phyloP scores from a whole-genome alignment of 2,797 vertebrate species.

The Anabacerthia variegaticeps region DNA sequence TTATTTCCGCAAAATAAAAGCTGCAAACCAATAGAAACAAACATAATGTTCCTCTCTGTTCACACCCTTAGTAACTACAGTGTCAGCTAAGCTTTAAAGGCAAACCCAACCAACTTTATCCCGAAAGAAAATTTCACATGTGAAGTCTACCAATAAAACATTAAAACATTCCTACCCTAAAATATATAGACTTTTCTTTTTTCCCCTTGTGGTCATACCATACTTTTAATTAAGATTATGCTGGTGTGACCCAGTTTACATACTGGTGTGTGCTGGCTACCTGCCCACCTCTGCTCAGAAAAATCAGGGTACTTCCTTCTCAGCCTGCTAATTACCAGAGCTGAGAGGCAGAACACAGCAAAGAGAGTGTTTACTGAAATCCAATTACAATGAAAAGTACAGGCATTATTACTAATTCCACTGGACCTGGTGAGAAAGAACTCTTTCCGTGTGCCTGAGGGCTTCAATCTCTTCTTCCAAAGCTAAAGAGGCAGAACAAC shows the following conservation, averaged over 20 bases:
- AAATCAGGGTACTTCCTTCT: slow-evolving; percentile 61
- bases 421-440: background rate
- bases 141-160: background rate
- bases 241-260: slow-evolving; percentile 47
- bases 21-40: background rate
- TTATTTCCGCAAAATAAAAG: background rate
- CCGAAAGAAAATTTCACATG: background rate
- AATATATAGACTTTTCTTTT: background rate
- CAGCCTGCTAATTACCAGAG: slow-evolving; percentile 54
- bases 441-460: background rate
- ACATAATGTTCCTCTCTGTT: background rate
- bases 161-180: background rate
- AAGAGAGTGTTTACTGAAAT: slow-evolving; percentile 31
- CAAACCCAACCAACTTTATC: background rate
- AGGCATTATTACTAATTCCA: background rate
- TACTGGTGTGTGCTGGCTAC: slow-evolving; percentile 19
- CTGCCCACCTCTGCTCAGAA: slow-evolving; percentile 42
- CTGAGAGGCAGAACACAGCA: slow-evolving; percentile 14
- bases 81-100: background rate
- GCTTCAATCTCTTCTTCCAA: background rate
- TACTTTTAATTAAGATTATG: background rate
- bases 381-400: slow-evolving; percentile 46
- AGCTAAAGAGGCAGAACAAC: background rate
- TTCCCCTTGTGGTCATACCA: background rate
- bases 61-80: background rate